Evolutionary conservation across 2,113 vertebrate genomes (phyloP).

Genomic region (Poecilia latipinna): DNA sequence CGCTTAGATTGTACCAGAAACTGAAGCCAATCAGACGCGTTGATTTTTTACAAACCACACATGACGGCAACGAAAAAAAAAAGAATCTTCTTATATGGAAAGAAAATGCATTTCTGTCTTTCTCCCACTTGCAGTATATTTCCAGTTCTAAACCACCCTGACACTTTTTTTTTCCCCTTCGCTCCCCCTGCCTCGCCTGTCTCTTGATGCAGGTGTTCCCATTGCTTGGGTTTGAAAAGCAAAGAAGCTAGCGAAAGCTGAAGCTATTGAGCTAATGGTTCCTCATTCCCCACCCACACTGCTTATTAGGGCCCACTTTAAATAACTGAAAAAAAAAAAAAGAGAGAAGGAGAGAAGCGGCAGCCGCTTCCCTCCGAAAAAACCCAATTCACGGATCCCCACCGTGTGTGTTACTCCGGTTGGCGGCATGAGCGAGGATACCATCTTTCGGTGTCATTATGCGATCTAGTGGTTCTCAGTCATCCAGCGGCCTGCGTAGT

Average conservation of each 20-base stretch:
- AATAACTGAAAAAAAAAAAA: conserved; percentile 49
- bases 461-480: conserved; percentile 69
- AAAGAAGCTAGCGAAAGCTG: conserved; percentile 40
- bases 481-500: conserved; percentile 55
- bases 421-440: conserved; percentile 36
- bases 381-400: conserved; percentile 55
- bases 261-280: conserved; percentile 71
- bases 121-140: background rate
- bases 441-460: conserved; percentile 62
- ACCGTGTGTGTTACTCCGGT: conserved; percentile 25
- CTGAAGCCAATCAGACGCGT: background rate
- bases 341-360: conserved; percentile 52
- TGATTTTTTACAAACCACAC: background rate
- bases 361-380: conserved; percentile 35
- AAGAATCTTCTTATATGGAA: background rate
- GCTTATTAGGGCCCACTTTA: conserved; percentile 66
- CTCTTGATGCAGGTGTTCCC: conserved; percentile 67
- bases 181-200: background rate
- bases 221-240: conserved; percentile 56
- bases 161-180: conserved; percentile 2
- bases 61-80: background rate
- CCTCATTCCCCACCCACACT: conserved; percentile 72
- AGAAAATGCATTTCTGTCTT: conserved; percentile 1
- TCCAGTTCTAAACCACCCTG: conserved; percentile 34
- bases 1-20: background rate